Base-by-base conservation (phyloP, 2,888 invertebrate genomes). In the Liopterus haemorrhoidalis region DNA sequence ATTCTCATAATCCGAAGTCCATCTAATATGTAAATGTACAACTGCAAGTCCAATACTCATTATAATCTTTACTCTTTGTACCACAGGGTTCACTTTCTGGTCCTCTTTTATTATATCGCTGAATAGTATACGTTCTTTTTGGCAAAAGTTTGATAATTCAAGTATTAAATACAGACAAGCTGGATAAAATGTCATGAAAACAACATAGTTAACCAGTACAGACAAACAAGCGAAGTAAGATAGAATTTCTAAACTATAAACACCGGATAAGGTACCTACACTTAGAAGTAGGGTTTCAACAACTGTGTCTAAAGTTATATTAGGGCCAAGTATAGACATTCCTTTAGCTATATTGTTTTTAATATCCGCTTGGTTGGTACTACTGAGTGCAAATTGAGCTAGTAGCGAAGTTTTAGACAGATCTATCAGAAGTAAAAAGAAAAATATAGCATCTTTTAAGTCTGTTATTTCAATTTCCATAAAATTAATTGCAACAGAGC, bases 151-250 rank as follows among this genome's bases (percentile, higher is more conserved):
- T 1, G 60, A 59, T 62, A 83, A 77, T 75, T 95, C 93, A 12
- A 93, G 76, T 39, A 93, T 85, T 12, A 95, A 72, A 2, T 92
- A 88, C 28, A 95, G 72, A 59, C 90, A 92, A 5, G 94, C 90
- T 1, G 94, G 94, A 66, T 92, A 94, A 62, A 95, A 91, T 0
- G 92, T 91, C 75, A 94, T 89, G 58, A 95, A 92, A 15, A 93
- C 90, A 36, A 92, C 69, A 64, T 93, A 94, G 68, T 94, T 93
- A 5, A 93, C 91, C 37, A 93, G 68, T 28, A 92, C 83, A 3
- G 93, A 91, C 54, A 94, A 74, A 59, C 92, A 92, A 19, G 92
- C 93, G 66, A 89, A 94, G 44, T 85, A 86, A 61, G 92, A 92
- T 57, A 94, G 79, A 49, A 88, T 82, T 67, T 93, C 93, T 49